These are phyloP conservation scores for Myotis myotis DNA, from an alignment of 2,797 vertebrate genomes.

Conservation along the genomic window DNA sequence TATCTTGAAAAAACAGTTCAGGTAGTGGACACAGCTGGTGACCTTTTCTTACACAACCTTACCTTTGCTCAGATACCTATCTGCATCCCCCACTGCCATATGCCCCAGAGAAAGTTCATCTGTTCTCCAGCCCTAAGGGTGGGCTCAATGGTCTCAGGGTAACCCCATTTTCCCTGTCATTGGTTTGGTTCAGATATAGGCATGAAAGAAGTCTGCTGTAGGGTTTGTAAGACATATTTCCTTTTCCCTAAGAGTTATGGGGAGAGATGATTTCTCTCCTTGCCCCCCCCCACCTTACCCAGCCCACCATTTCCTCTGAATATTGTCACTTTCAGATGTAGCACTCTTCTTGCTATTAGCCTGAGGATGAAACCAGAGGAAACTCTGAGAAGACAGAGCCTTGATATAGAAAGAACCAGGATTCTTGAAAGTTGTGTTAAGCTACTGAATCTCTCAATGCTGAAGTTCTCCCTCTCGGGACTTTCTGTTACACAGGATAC, in stretches of 20 bases:
- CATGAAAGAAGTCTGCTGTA: background rate
- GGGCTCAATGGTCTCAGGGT: background rate
- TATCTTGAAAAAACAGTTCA: conserved; percentile 15
- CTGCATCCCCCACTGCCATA: background rate
- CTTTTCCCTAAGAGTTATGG: background rate
- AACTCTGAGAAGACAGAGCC: background rate
- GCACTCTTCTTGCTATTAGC: background rate
- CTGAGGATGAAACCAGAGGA: background rate
- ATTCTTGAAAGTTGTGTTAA: background rate
- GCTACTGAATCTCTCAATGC: background rate
- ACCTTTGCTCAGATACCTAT: background rate
- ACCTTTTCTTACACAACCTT: background rate
- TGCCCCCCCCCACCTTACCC: too few species aligned
- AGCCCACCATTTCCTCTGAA: background rate
- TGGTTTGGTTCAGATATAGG: background rate
- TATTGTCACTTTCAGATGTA: background rate
- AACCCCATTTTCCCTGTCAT: background rate
- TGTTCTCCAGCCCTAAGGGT: background rate
- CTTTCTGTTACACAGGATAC: background rate
- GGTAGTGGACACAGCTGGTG: background rate
- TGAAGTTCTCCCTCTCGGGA: background rate
- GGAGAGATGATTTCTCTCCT: background rate
- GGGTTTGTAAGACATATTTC: background rate
- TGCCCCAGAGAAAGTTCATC: background rate
- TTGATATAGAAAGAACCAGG: background rate